These are phyloP conservation scores for Cygnus atratus DNA, from an alignment of 2,113 vertebrate genomes.

Conservation along the genomic window DNA sequence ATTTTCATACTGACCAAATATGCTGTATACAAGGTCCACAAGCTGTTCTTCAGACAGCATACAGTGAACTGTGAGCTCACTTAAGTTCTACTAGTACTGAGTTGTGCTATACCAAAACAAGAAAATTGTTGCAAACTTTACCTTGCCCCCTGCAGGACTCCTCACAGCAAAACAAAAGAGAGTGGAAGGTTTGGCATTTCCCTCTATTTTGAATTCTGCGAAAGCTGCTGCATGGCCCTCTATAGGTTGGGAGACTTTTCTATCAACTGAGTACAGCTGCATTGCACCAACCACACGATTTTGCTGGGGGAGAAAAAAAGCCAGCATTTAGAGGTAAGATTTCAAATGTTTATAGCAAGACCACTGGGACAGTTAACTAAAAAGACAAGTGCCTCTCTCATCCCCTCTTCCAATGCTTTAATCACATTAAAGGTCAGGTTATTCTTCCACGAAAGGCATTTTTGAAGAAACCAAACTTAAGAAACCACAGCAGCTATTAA, in stretches of 20 bases:
- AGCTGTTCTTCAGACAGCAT: not conserved
- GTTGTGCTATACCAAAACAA: not conserved
- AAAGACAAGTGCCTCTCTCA: not conserved
- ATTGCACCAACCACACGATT: slow-evolving; percentile 92
- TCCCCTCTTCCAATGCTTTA: not conserved
- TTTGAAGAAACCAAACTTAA: not conserved
- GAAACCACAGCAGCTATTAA: not conserved
- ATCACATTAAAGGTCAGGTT: rapidly evolving
- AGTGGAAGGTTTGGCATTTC: slow-evolving; percentile 86
- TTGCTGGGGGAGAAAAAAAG: slow-evolving; percentile 78
- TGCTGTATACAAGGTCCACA: not conserved
- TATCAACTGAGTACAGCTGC: slow-evolving; percentile 93
- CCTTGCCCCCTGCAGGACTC: slow-evolving; percentile 90
- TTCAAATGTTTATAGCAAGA: not conserved
- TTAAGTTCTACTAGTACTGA: not conserved
- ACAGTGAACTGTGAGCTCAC: not conserved
- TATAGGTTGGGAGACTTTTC: slow-evolving; percentile 93
- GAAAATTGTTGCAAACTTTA: slow-evolving; percentile 47
- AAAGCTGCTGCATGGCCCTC: slow-evolving; percentile 93
- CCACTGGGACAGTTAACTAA: not conserved
- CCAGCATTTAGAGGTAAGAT: not conserved
- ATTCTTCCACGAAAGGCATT: not conserved
- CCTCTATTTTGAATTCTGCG: slow-evolving; percentile 90
- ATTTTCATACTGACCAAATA: not conserved
- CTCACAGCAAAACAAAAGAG: slow-evolving; percentile 93